Evolutionary conservation across 2,888 invertebrate species (phyloP), one percentile per base, ranked within the genome.

Genomic region (Dicyrtoma fusca): DNA sequence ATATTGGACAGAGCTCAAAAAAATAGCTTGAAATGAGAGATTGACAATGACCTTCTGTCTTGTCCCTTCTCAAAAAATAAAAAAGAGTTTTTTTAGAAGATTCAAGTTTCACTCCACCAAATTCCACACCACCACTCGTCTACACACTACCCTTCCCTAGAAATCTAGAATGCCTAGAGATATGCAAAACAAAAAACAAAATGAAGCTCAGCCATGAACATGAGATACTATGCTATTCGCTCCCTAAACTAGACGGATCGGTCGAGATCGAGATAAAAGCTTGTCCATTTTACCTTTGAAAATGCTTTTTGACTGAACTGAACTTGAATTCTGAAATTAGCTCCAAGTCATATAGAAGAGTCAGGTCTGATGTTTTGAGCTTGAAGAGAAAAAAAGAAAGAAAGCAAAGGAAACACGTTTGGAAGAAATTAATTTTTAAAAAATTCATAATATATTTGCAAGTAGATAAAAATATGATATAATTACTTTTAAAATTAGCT

Each of bases 321-420:
- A 63, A 70, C 62, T 70, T 25, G 62, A 63, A 62, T 44, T 64
- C 34, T 34, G 45, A 45, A 64, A 47, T 21, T 23, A 47, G 25
- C 23, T 34, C 65, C 10, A 66, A 45, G 47, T 62, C 69, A 70
- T 64, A 47, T 19, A 17, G 64, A 64, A 47, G 64, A 64, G 42
- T 45, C 45, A 64, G 64, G 64, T 64, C 64, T 64, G 64, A 64
- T 64, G 64, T 47, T 45, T 64, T 64, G 64, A 64, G 64, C 64
- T 64, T 64, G 17, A 47, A 64, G 25, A 25, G 10, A n/a, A 26
- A 57, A 57, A n/a, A 23, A 23, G 23, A 57, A 57, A 26, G 23
- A 57, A 57, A 34, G 8, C 3, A 34, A 34, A 34, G 8, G 3
- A 34, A 5, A 8, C 34, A n/a, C n/a, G n/a, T n/a, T n/a, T 34